phyloP scores from a whole-genome alignment of 2,888 invertebrate genomes.

The Sacculina carcini region DNA sequence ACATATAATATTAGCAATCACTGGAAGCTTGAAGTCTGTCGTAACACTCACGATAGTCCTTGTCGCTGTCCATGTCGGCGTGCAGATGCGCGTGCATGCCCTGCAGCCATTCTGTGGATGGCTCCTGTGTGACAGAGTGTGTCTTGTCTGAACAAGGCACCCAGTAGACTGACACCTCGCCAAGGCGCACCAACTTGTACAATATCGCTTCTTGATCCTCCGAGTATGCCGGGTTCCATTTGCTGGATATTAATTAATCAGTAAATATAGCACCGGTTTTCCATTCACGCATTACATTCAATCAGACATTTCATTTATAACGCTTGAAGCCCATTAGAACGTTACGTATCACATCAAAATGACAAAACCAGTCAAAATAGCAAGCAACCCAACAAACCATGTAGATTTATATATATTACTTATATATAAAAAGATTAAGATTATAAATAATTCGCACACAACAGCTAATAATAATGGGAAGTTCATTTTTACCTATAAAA shows the following conservation, averaged over 20 bases:
- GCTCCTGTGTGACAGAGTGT: slow-evolving; percentile 18
- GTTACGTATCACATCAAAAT: no score
- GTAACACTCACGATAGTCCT: slow-evolving; percentile 43
- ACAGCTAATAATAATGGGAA: no score
- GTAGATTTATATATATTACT: no score
- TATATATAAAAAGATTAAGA: no score
- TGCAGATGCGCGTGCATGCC: slow-evolving; percentile 44
- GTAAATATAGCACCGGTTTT: background rate
- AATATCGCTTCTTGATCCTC: slow-evolving; percentile 30
- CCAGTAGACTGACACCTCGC: slow-evolving; percentile 49
- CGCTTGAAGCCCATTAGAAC: no score
- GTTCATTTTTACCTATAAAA: no score
- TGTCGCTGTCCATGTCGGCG: slow-evolving; percentile 45
- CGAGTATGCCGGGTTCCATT: slow-evolving; percentile 45
- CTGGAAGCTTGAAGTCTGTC: background rate
- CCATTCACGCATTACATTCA: no score
- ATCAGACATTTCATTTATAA: no score
- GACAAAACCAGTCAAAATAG: no score
- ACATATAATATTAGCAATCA: no score
- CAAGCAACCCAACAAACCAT: no score
- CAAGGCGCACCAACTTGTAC: slow-evolving; percentile 47
- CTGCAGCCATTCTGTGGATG: slow-evolving; percentile 35
- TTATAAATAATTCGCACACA: no score
- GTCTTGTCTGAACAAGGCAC: slow-evolving; percentile 28
- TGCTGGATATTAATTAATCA: slow-evolving; percentile 24